phyloP scores from a whole-genome alignment of 2,113 vertebrate genomes.

The Lagopus muta region DNA sequence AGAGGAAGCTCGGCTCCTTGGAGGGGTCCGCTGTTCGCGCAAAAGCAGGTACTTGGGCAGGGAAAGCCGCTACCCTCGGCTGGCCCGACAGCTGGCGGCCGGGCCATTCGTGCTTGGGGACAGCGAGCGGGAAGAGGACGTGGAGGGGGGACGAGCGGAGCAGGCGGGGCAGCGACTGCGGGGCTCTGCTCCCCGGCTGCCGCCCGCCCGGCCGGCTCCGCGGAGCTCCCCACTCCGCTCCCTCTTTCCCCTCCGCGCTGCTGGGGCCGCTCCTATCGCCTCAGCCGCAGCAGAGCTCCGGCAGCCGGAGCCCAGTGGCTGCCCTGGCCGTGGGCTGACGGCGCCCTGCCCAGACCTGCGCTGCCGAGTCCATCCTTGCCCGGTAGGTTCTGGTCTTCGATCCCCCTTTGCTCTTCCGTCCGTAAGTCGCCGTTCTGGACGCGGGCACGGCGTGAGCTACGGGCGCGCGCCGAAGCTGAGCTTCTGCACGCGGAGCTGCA shows the following conservation, averaged over 20 bases:
- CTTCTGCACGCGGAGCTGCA: fast-evolving
- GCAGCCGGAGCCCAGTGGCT: background rate
- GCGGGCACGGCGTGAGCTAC: fast-evolving
- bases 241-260: background rate
- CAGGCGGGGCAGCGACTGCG: background rate
- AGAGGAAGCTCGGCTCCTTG: background rate
- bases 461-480: background rate
- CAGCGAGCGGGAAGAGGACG: background rate
- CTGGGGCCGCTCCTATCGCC: background rate
- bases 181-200: background rate
- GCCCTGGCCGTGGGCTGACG: background rate
- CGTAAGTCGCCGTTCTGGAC: background rate
- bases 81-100: background rate
- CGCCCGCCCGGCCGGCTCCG: background rate
- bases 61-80: background rate
- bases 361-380: background rate
- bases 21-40: background rate
- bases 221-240: background rate
- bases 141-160: background rate
- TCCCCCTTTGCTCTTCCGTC: background rate
- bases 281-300: background rate
- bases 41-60: background rate
- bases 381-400: background rate
- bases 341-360: background rate
- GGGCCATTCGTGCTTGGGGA: background rate